Evolutionary conservation across 2,113 vertebrate species (phyloP).

Genomic region (Pelusios castaneus): DNA sequence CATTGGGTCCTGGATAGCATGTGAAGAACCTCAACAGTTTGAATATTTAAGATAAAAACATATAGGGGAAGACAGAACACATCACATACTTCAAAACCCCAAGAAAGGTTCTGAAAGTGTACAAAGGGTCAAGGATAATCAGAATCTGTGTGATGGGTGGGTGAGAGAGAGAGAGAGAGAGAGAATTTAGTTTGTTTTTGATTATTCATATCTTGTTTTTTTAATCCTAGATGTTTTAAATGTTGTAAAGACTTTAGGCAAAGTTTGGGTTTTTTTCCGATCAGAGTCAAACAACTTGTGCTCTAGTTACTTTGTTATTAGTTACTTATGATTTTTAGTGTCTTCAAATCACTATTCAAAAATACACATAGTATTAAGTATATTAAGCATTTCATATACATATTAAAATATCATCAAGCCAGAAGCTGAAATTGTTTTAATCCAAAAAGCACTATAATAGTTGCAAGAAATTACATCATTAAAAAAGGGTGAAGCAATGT

Average conservation of each 20-base stretch:
- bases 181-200: background rate
- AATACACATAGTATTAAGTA: background rate
- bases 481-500: background rate
- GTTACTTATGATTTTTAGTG: background rate
- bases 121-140: background rate
- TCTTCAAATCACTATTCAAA: background rate
- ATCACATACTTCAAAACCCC: background rate
- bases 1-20: background rate
- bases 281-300: background rate
- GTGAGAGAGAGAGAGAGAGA: background rate
- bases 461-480: background rate
- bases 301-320: background rate
- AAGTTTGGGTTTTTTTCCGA: background rate
- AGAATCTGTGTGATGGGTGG: fast-evolving
- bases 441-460: background rate
- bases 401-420: background rate
- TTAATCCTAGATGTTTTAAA: background rate
- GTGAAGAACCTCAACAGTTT: background rate
- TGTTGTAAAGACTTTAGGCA: background rate
- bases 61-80: background rate
- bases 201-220: background rate
- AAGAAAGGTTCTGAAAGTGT: background rate
- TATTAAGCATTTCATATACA: background rate
- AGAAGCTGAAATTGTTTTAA: background rate
- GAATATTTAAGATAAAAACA: background rate